A percentile compares a stretch with the other conserved stretches of the same genome.
Conservation (phyloP, 2,888 invertebrate species). For the Entomobrya proxima region DNA sequence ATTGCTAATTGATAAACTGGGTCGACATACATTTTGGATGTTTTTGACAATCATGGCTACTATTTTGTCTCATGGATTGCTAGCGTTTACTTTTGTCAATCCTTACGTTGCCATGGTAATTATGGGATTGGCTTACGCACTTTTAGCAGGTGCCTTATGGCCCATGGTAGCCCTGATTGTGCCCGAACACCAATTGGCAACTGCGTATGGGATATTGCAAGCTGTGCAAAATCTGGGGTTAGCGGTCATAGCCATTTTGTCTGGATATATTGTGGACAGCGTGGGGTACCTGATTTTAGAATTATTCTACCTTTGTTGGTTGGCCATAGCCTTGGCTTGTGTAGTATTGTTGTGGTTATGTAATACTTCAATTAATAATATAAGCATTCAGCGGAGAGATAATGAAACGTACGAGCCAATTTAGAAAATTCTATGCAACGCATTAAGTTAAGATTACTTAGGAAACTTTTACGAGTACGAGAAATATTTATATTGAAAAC, state of each 20-base stretch:
- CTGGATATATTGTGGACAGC: slow-evolving; percentile 91
- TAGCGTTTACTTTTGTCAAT: slow-evolving; percentile 82
- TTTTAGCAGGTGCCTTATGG: slow-evolving; percentile 96
- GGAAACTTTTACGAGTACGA: no score
- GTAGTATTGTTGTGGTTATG: no score
- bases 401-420: no score
- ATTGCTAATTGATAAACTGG: slow-evolving; percentile 90
- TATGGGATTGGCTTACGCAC: slow-evolving; percentile 93
- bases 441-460: no score
- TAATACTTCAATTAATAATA: no score
- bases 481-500: no score
- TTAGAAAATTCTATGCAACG: no score
- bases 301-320: slow-evolving; percentile 92
- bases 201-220: slow-evolving; percentile 98
- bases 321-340: no score
- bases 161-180: slow-evolving; percentile 94
- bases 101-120: slow-evolving; percentile 82
- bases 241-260: slow-evolving; percentile 89
- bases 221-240: slow-evolving; percentile 96
- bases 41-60: slow-evolving; percentile 85
- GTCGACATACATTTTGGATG: slow-evolving; percentile 93
- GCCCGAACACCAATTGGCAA: slow-evolving; percentile 94
- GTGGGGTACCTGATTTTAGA: slow-evolving; percentile 93
- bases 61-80: slow-evolving; percentile 80
- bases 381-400: no score